Conservation (phyloP, 2,113 vertebrate genomes). For the Burhinus oedicnemus region DNA sequence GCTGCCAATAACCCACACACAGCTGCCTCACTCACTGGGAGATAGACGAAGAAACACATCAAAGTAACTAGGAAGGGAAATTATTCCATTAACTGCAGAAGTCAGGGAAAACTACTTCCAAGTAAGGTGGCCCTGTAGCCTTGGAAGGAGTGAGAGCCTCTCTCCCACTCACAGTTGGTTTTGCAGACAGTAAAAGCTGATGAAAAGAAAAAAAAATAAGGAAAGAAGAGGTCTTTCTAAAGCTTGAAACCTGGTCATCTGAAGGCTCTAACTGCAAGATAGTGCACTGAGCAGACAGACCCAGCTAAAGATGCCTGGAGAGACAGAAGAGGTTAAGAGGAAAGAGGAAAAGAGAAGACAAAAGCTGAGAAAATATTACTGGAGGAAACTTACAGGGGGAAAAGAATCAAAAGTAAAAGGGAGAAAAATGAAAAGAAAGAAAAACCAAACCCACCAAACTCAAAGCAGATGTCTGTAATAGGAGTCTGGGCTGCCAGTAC, state of each 20-base stretch:
- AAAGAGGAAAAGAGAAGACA: background rate
- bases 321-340: background rate
- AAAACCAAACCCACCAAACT: background rate
- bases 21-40: background rate
- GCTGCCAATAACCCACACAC: background rate
- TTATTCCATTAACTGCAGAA: conserved; percentile 24
- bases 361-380: background rate
- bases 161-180: background rate
- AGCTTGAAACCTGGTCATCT: background rate
- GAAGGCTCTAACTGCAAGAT: background rate
- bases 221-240: background rate
- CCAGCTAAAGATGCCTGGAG: background rate
- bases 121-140: background rate
- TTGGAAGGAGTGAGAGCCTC: background rate
- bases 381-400: background rate
- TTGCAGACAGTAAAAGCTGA: background rate
- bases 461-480: background rate
- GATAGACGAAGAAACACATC: background rate
- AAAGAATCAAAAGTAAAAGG: background rate
- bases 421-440: background rate
- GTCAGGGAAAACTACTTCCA: background rate
- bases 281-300: background rate
- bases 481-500: background rate
- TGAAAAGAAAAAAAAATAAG: too few species aligned
- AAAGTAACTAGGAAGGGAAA: background rate